A percentile compares a stretch with the other conserved stretches of the same genome.
Evolutionary conservation across 2,113 vertebrate genomes (phyloP).

Genomic region (Trogon melanurus): DNA sequence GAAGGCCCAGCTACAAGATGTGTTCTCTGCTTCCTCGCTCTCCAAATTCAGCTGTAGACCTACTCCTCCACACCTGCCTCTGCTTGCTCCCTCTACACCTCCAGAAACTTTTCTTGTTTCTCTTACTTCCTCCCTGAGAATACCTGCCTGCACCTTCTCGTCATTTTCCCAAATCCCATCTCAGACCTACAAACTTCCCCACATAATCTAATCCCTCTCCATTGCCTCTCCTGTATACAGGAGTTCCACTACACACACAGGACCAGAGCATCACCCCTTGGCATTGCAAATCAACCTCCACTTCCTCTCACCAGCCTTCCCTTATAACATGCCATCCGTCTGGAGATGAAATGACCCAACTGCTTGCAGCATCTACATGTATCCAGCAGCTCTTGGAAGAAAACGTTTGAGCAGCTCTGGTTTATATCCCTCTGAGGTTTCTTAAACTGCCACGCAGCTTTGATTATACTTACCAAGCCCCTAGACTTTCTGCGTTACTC

Average conservation of each 20-base stretch:
- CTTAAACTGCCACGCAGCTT: not conserved
- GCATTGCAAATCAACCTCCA: not conserved
- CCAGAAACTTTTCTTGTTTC: not conserved
- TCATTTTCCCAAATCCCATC: not conserved
- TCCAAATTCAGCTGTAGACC: not conserved
- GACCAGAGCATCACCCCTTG: not conserved
- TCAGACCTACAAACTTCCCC: not conserved
- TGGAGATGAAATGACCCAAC: not conserved
- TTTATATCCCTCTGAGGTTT: conserved; percentile 3
- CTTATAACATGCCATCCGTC: not conserved
- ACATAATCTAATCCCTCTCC: accelerated
- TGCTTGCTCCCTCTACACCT: not conserved
- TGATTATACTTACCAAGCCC: not conserved
- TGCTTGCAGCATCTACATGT: not conserved
- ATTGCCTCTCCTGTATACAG: not conserved
- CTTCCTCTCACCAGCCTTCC: not conserved
- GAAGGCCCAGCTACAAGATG: not conserved
- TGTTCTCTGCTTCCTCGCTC: not conserved
- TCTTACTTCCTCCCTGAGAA: not conserved
- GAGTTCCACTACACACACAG: not conserved
- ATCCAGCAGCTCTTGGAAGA: not conserved
- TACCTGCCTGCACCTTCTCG: not conserved
- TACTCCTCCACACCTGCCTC: not conserved
- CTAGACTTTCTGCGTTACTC: not conserved
- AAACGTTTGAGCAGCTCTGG: not conserved